Evolutionary conservation across 2,113 vertebrate genomes (phyloP), one percentile per base, ranked within the genome.

Genomic region (Himantopus leucocephalus): DNA sequence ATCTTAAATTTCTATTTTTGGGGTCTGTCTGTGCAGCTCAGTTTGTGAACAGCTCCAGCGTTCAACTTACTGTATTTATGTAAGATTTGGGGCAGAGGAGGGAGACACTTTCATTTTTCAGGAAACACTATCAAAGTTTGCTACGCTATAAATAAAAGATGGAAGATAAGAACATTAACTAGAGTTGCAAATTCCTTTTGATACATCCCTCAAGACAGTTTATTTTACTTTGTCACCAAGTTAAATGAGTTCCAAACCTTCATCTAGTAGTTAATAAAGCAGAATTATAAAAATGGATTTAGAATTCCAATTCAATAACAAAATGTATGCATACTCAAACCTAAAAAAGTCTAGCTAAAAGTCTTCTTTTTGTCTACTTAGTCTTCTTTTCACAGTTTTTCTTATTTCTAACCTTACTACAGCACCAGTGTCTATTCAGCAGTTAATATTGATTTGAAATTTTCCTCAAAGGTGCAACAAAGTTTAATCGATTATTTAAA

Each of bases 41-140:
- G 43, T 74, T 80, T 10, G 30, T 84, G 53, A 77, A 67, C 67
- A 94, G 67, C 88, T 90, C 94, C 41, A 47, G 81, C 64, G 39
- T 63, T 92, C 56, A 93, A 67, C 53, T 96, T 91, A 76, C 53
- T 91, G 20, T 74, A 83, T 88, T 97, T 97, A 86, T 92, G 62
- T 79, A 81, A 95, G 91, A 92, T 94, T 72, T 83, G 93, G 92
- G 22, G 26, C 29, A 56, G 58, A 35, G 52, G 16, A 37, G 43
- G 59, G 71, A 97, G 53, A 75, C 10, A 45, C 66, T 95, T 93
- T 88, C 60, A 53, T 93, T 91, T 90, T 95, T 85, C 55, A 95
- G 75, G 81, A 96, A 97, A 96, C 94, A 94, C 71, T 92, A 85
- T 85, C 71, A 76, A 86, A 90, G 62, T 64, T 96, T 97, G 43